A percentile compares a stretch with the other conserved stretches of the same genome.
phyloP scores from a whole-genome alignment of 2,888 invertebrate species.

The Dugesia japonica region DNA sequence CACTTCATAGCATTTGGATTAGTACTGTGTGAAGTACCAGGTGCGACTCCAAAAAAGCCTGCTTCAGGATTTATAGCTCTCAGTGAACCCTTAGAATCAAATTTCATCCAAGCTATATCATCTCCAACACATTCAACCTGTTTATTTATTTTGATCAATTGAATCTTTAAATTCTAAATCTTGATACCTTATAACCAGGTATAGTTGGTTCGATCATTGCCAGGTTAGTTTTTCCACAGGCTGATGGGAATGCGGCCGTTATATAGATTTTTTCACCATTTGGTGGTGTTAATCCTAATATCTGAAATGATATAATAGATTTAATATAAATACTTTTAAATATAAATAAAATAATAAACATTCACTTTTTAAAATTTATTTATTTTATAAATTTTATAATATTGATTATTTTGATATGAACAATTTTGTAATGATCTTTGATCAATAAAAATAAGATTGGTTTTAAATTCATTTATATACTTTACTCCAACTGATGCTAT shows the following conservation, averaged over 20 bases:
- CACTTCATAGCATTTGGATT: constrained; percentile 39
- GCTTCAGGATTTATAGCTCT: constrained; percentile 39
- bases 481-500: too few species aligned
- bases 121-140: constrained; percentile 37
- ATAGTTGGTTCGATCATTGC: background rate
- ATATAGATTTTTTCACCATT: background rate
- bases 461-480: too few species aligned
- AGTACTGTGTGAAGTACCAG: constrained; percentile 36
- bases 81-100: constrained; percentile 37
- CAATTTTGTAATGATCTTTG: too few species aligned
- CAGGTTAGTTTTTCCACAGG: too few species aligned
- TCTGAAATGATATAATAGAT: background rate
- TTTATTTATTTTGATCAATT: background rate
- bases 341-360: too few species aligned
- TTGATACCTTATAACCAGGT: background rate
- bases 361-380: too few species aligned
- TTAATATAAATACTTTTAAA: background rate
- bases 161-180: background rate
- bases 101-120: constrained; percentile 40
- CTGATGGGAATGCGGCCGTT: too few species aligned
- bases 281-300: background rate
- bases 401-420: too few species aligned
- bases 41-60: constrained; percentile 40
- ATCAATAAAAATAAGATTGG: too few species aligned
- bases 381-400: too few species aligned